A percentile compares a stretch with the other conserved stretches of the same genome.
These are phyloP conservation scores for Gymnocypris eckloni DNA, from an alignment of 2,797 vertebrate species.

Conservation along the genomic window DNA sequence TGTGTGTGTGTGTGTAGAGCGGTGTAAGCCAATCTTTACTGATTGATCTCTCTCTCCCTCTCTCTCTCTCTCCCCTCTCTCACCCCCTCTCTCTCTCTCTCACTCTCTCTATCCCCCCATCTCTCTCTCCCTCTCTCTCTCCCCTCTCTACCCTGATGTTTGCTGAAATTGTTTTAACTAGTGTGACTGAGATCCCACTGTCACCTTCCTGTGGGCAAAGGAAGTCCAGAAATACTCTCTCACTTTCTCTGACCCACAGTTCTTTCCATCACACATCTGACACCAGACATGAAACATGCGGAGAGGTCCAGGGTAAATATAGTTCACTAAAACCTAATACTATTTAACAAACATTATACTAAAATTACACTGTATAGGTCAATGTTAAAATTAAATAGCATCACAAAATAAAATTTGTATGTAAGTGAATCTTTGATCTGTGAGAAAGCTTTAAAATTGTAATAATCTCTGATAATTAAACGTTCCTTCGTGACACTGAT, in stretches of 20 bases:
- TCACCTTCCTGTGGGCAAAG: conserved; percentile 63
- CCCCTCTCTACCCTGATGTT: conserved; percentile 12
- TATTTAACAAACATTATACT: not conserved
- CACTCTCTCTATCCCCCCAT: too few species aligned
- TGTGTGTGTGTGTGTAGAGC: conserved; percentile 42
- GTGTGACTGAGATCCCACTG: conserved; percentile 49
- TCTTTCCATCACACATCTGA: not conserved
- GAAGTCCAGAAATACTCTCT: conserved; percentile 11
- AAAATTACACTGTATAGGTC: not conserved
- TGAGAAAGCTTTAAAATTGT: not conserved
- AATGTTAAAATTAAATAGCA: not conserved
- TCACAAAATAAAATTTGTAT: not conserved
- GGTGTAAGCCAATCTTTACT: conserved; percentile 52
- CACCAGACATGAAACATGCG: not conserved
- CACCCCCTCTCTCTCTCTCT: too few species aligned
- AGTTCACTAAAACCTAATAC: too few species aligned
- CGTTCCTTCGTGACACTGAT: not conserved
- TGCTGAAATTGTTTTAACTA: conserved; percentile 59
- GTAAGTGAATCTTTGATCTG: not conserved
- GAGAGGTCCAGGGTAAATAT: not conserved
- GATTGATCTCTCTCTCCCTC: conserved; percentile 38
- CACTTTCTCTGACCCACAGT: not conserved
- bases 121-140: too few species aligned
- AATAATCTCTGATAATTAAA: not conserved
- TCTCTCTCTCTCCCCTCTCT: too few species aligned